Evolutionary conservation across 2,797 vertebrate species (phyloP).

Genomic region (Acanthiza pusilla): DNA sequence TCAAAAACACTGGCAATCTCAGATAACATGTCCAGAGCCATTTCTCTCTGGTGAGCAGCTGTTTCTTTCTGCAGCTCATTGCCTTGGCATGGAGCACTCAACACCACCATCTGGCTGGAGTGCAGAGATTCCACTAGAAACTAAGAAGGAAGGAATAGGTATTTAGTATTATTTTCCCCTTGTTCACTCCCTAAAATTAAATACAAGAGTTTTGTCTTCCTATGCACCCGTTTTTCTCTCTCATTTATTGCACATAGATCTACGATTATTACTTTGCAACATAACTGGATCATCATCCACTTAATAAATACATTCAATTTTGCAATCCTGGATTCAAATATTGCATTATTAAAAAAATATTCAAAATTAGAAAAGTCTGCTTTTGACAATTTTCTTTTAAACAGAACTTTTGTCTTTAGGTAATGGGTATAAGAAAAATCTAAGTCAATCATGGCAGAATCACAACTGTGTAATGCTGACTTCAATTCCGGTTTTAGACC

Average conservation of each 20-base stretch:
- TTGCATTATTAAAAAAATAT: background rate
- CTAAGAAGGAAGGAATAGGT: slow-evolving; percentile 66
- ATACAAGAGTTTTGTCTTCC: background rate
- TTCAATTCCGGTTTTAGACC: background rate
- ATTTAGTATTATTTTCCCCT: background rate
- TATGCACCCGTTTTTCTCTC: background rate
- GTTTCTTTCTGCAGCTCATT: slow-evolving; percentile 81
- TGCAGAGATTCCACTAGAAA: slow-evolving; percentile 96
- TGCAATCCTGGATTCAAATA: background rate
- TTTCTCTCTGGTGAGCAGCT: slow-evolving; percentile 87
- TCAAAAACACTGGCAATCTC: slow-evolving; percentile 97
- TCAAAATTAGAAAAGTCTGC: background rate
- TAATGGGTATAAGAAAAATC: background rate
- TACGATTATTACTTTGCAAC: background rate
- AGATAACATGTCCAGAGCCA: slow-evolving; percentile 89
- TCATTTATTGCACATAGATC: background rate
- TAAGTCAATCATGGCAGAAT: background rate
- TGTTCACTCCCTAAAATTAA: background rate
- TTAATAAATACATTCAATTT: background rate
- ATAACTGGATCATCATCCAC: background rate
- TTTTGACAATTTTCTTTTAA: background rate
- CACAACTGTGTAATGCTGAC: background rate
- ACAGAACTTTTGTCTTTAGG: background rate
- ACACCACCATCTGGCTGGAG: slow-evolving; percentile 84
- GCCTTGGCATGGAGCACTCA: slow-evolving; percentile 80